Percentiles rank a stretch among this genome's conserved stretches.
Conservation (phyloP, 92 coral and sea anemone species). For the Palythoa grandis region DNA sequence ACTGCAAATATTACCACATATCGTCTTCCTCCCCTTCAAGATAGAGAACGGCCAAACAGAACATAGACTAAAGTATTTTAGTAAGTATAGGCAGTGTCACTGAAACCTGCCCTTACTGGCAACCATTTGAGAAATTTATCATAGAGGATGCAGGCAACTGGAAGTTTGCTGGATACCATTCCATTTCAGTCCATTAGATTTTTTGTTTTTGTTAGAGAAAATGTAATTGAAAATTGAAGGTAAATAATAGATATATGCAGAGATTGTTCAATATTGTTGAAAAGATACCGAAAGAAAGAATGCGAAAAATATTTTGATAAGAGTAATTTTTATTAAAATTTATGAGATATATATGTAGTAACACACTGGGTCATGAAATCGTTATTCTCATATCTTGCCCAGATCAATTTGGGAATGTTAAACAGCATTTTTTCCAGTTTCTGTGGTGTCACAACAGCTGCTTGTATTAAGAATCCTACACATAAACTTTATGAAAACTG, state of each 20-base stretch:
- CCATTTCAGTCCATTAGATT: neutral
- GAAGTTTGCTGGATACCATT: slow-evolving; percentile 3
- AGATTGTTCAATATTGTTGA: neutral
- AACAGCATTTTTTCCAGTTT: slow-evolving; percentile 18
- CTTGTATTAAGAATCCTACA: too few species aligned
- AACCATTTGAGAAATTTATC: neutral
- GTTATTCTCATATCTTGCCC: neutral
- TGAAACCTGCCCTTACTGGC: neutral
- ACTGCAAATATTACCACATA: slow-evolving; percentile 93
- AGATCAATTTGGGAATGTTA: neutral
- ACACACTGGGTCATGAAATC: neutral
- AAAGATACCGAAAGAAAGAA: neutral
- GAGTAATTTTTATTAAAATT: neutral
- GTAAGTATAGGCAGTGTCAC: neutral
- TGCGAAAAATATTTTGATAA: slow-evolving; percentile 7
- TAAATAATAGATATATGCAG: neutral
- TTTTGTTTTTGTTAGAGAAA: neutral
- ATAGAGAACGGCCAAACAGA: slow-evolving; percentile 2
- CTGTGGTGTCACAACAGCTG: too few species aligned
- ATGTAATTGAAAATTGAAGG: neutral
- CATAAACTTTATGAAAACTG: too few species aligned
- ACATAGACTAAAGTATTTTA: slow-evolving; percentile 31
- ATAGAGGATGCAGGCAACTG: slow-evolving; percentile 1
- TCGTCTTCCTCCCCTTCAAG: slow-evolving; percentile 44
- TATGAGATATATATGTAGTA: neutral